These are phyloP conservation scores for Lagopus leucura DNA, from an alignment of 2,113 vertebrate species.

Conservation along the genomic window DNA sequence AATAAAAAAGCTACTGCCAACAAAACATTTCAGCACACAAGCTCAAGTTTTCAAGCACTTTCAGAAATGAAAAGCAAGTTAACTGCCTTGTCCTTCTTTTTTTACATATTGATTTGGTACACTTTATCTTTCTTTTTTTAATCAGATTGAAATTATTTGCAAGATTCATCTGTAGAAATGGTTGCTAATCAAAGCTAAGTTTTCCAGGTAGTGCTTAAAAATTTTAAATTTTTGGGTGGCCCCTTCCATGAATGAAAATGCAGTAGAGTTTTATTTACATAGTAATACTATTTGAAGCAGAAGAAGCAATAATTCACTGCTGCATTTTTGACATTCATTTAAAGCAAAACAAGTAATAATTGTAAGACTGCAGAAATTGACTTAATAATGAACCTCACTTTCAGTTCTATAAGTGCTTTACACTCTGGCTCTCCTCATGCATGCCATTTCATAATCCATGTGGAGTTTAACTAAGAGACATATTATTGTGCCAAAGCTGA, in stretches of 20 bases:
- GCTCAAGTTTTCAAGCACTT: background rate
- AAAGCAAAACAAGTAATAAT: background rate
- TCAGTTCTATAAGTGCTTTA: background rate
- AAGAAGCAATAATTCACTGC: background rate
- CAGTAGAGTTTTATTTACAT: background rate
- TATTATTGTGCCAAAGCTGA: background rate
- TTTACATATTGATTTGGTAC: background rate
- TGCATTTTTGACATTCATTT: background rate
- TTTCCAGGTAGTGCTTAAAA: background rate
- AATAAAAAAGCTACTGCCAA: background rate
- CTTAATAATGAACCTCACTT: background rate
- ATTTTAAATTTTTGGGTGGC: background rate
- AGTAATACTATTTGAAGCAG: background rate
- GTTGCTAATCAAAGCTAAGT: accelerated
- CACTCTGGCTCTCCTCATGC: background rate
- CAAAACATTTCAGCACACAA: background rate
- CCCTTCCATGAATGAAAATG: background rate
- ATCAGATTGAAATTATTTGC: background rate
- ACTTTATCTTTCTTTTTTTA: background rate
- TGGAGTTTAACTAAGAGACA: background rate
- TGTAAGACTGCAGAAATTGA: background rate
- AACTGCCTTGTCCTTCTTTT: background rate
- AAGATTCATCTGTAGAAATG: background rate
- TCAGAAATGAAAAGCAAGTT: background rate
- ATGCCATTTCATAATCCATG: background rate